phyloP scores from a whole-genome alignment of 1,140 invertebrate species.

The Cotesia glomerata region DNA sequence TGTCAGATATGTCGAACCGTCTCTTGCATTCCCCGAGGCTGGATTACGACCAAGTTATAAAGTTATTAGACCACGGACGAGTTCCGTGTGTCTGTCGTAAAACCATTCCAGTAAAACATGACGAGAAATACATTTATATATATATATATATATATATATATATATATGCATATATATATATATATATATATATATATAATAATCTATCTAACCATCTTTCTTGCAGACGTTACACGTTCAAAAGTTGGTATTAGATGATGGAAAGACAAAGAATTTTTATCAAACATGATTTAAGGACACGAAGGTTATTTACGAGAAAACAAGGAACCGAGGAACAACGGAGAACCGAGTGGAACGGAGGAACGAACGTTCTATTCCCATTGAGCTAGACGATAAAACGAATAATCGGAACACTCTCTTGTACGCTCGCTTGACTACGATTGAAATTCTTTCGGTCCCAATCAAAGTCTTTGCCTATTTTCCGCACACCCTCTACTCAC shows the following conservation, averaged over 20 bases:
- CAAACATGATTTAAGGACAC: conserved; percentile 21
- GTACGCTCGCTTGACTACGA: conserved; percentile 36
- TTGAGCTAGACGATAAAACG: not conserved
- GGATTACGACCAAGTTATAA: conserved; percentile 16
- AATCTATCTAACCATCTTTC: no score
- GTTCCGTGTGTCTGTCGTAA: conserved; percentile 11
- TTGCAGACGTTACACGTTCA: no score
- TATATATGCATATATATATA: not conserved
- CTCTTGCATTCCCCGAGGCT: conserved; percentile 4
- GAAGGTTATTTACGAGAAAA: conserved; percentile 49
- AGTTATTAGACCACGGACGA: conserved; percentile 16
- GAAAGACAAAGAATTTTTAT: not conserved
- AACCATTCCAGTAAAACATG: not conserved
- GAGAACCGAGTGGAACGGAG: not conserved
- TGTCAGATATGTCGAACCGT: conserved; percentile 13
- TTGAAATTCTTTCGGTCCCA: conserved; percentile 50
- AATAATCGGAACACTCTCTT: not conserved
- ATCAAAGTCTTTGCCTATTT: conserved; percentile 48
- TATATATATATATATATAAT: no score
- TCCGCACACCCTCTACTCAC: conserved; percentile 22
- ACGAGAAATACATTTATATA: not conserved
- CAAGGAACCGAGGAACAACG: conserved; percentile 10
- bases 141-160: not conserved
- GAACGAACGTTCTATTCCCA: not conserved
- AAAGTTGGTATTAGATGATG: not conserved